Conservation (phyloP, 2,797 vertebrate genomes). For the Oreonectes daqikongensis region DNA sequence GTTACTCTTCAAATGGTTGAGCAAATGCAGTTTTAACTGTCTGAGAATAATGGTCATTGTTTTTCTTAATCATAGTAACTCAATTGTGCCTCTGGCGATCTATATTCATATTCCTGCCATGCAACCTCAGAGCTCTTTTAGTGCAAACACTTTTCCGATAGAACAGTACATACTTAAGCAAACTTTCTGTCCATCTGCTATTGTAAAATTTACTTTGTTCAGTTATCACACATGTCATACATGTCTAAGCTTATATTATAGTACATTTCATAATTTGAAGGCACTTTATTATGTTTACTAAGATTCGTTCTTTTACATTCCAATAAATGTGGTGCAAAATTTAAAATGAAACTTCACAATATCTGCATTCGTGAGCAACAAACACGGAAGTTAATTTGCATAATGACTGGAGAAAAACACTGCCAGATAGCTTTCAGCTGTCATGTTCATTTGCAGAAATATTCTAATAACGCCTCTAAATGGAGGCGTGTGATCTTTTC, state of each 20-base stretch:
- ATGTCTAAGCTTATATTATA: too few relatives aligned
- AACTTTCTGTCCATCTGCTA: neutral
- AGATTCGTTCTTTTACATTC: neutral
- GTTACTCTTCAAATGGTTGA: conserved; percentile 25
- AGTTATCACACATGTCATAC: too few relatives aligned
- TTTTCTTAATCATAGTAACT: conserved; percentile 38
- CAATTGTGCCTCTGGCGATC: conserved; percentile 23
- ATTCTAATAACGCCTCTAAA: conserved; percentile 18
- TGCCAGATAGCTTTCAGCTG: conserved; percentile 29
- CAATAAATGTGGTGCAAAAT: neutral
- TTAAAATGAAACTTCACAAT: neutral
- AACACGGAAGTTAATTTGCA: conserved; percentile 17
- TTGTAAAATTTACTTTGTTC: neutral
- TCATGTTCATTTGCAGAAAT: conserved; percentile 16
- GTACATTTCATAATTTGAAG: too few relatives aligned
- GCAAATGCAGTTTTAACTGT: conserved; percentile 26
- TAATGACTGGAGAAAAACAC: conserved; percentile 11
- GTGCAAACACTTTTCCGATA: neutral
- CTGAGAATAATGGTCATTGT: conserved; percentile 35
- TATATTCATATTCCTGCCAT: conserved; percentile 30
- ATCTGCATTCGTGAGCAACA: conserved; percentile 12
- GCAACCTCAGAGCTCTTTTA: conserved; percentile 6
- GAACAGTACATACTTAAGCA: neutral
- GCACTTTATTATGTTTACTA: too few relatives aligned
- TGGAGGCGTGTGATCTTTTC: conserved; percentile 4